Evolutionary conservation across 2,888 invertebrate species (phyloP).

Genomic region (Nemapogon koenigi): DNA sequence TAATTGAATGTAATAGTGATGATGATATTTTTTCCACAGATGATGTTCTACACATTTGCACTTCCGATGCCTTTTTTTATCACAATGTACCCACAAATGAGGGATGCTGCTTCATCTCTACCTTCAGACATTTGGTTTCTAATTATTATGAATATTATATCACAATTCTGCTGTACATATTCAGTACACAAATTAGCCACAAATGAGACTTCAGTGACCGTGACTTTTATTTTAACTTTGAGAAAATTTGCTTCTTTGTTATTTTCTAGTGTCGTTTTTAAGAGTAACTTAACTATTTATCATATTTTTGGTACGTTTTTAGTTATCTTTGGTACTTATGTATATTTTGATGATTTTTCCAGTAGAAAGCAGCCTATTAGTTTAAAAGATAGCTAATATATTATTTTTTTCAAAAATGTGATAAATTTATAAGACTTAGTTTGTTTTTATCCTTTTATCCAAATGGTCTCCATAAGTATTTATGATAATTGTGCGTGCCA

Average conservation of each 20-base stretch:
- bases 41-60: slow-evolving; percentile 50
- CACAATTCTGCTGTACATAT: slow-evolving; percentile 45
- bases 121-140: slow-evolving; percentile 32
- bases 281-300: slow-evolving; percentile 41
- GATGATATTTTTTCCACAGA: slow-evolving; percentile 34
- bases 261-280: slow-evolving; percentile 47
- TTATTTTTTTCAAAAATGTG: no score
- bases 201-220: slow-evolving; percentile 43
- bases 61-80: slow-evolving; percentile 44
- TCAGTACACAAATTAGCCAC: slow-evolving; percentile 48
- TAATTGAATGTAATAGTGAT: no score
- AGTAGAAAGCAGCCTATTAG: slow-evolving; percentile 35
- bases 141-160: slow-evolving; percentile 32
- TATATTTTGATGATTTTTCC: slow-evolving; percentile 47
- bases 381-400: slow-evolving; percentile 24
- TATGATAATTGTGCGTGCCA: no score
- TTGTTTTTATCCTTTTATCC: no score
- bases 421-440: no score
- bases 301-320: slow-evolving; percentile 40
- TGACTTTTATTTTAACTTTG: slow-evolving; percentile 47
- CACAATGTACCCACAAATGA: slow-evolving; percentile 33
- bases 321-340: slow-evolving; percentile 42
- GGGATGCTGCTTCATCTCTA: slow-evolving; percentile 23
- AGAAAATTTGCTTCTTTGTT: slow-evolving; percentile 46
- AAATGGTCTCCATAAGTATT: no score